These are phyloP conservation scores for Leptarthrus brevirostris DNA, from an alignment of 2,888 invertebrate genomes.

Conservation along the genomic window DNA sequence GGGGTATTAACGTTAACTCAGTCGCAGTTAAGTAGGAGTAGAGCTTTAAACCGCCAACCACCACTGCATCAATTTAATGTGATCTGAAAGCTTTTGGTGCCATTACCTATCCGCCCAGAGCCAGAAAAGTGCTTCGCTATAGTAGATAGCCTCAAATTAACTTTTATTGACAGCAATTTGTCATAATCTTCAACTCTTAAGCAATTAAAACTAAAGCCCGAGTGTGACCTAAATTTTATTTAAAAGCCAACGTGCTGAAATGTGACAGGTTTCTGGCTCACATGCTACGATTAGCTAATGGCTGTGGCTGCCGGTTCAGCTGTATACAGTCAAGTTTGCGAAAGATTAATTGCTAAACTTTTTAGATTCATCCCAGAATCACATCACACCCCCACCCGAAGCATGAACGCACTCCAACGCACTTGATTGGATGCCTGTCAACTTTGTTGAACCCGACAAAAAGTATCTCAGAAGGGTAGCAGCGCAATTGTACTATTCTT, in stretches of 20 bases:
- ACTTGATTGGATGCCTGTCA: not conserved
- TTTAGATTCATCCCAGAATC: too few species aligned
- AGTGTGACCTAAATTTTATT: slow-evolving; percentile 33
- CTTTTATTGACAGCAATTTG: slow-evolving; percentile 48
- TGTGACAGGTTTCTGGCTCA: slow-evolving; percentile 24
- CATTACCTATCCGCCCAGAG: not conserved
- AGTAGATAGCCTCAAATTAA: slow-evolving; percentile 17
- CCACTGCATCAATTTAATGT: not conserved
- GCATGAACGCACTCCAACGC: not conserved
- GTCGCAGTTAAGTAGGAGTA: too few species aligned
- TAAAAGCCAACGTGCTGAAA: slow-evolving; percentile 9
- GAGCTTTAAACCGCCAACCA: too few species aligned
- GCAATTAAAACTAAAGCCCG: slow-evolving; percentile 45
- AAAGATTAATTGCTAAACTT: too few species aligned
- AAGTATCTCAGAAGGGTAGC: not conserved
- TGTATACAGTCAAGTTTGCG: too few species aligned
- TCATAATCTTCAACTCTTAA: slow-evolving; percentile 41
- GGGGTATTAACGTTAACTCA: too few species aligned
- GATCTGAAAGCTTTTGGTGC: not conserved
- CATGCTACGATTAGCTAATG: too few species aligned
- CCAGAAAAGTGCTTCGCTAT: not conserved
- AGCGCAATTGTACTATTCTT: not conserved
- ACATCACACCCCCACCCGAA: too few species aligned
- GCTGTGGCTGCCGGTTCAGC: too few species aligned
- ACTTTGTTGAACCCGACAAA: not conserved